phyloP scores from a whole-genome alignment of 2,888 invertebrate species.

The Epinotia ramella region DNA sequence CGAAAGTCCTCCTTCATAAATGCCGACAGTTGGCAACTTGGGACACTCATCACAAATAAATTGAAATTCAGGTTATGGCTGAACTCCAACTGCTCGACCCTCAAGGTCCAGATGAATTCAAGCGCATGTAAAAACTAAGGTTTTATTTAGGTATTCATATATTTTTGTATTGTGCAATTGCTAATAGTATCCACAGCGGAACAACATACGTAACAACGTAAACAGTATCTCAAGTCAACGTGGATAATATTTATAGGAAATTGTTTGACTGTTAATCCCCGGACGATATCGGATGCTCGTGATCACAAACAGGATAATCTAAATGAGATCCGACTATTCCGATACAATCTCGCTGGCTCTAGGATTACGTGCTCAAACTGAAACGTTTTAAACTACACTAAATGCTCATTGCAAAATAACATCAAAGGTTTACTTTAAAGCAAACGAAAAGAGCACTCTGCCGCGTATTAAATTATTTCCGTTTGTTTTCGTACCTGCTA shows the following conservation, averaged over 20 bases:
- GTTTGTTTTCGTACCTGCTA: background rate
- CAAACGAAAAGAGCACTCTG: background rate
- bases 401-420: slow-evolving; percentile 17
- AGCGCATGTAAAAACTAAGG: background rate
- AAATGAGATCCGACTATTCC: slow-evolving; percentile 40
- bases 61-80: no score
- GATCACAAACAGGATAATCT: slow-evolving; percentile 38
- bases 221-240: slow-evolving; percentile 10
- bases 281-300: slow-evolving; percentile 20
- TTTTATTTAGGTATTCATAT: background rate
- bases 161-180: background rate
- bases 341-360: slow-evolving; percentile 14
- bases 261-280: slow-evolving; percentile 37
- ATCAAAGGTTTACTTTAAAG: background rate
- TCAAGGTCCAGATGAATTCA: no score
- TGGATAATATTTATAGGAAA: slow-evolving; percentile 35
- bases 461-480: background rate
- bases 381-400: slow-evolving; percentile 22
- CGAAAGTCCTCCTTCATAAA: no score
- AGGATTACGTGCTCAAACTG: slow-evolving; percentile 12
- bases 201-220: background rate
- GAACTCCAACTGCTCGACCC: no score
- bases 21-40: no score
- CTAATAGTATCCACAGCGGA: background rate
- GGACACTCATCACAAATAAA: no score